Base-by-base conservation (phyloP, 1,140 invertebrate species). In the Megalonaias nervosa region DNA sequence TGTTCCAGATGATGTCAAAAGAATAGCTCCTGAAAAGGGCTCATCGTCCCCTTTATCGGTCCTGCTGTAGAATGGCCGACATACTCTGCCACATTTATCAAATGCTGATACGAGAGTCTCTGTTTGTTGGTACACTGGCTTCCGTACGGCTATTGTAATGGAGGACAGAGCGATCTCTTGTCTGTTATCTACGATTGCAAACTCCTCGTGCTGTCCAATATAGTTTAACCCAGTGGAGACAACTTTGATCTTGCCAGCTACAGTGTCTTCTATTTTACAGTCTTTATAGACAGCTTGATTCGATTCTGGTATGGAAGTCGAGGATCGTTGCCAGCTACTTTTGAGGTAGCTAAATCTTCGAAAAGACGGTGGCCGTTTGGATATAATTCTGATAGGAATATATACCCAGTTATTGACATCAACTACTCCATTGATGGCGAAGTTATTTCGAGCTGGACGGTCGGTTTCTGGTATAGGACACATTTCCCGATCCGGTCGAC, bases 171-270 rank as follows among this genome's bases (percentile, higher is more conserved):
- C 79, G 15, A 85, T 74, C 57, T 83, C 86, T 55, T 86, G 77
- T 61, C 86, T 74, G 62, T 82, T 83, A 65, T 89, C 87, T 12
- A 86, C 71, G 12, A 89, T 75, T 16, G 82, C 81, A 55, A 82
- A 84, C 67, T 89, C 87, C 55, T 84, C 75, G 67, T 86, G 85
- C 16, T 64, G 57, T 6, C 85, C 86, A 26, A 84, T 74, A 74
- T 87, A 85, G 74, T 87, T 86, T 9, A 87, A 66, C 21, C 87
- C 87, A 65, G 77, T 75, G 12, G 85, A 81, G 60, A 82, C 80
- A 38, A 89, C 67, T 31, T 79, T 86, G 6, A 88, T 77, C 55
- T 80, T 82, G 5, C 87, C 87, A 23, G 79, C 67, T 58, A 73
- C 62, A 17, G 59, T 65, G n/a, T 77, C 67, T 26, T 68, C 26